Conservation (phyloP, 2,888 invertebrate genomes). For the Scaptomyza polygonia region DNA sequence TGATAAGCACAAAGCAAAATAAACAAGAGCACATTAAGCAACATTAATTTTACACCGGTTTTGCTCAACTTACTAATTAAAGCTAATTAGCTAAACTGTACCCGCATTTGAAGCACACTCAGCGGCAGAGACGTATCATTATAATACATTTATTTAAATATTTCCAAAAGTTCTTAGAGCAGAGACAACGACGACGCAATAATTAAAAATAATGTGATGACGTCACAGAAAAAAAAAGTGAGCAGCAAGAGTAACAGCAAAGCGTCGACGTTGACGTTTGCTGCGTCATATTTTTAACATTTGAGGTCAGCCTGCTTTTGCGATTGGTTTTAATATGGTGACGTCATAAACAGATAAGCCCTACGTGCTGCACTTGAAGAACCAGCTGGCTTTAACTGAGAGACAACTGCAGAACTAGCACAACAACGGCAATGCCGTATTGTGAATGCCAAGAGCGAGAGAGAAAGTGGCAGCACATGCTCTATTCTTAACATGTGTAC, state of each 20-base stretch:
- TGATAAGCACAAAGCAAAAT: constrained; percentile 51
- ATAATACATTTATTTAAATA: constrained; percentile 41
- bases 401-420: constrained; percentile 2
- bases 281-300: constrained; percentile 17
- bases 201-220: constrained; percentile 69
- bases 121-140: constrained; percentile 34
- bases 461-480: constrained; percentile 6
- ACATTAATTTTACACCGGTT: constrained; percentile 60
- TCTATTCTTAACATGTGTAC: constrained; percentile 9
- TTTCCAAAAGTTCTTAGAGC: constrained; percentile 14
- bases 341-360: constrained; percentile 66
- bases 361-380: constrained; percentile 37
- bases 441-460: constrained; percentile 35
- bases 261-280: constrained; percentile 5
- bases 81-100: constrained; percentile 61
- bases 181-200: constrained; percentile 40
- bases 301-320: constrained; percentile 37
- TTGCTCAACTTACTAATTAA: constrained; percentile 60
- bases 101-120: constrained; percentile 45
- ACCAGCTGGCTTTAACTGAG: constrained; percentile 43
- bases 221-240: constrained; percentile 44
- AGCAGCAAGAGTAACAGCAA: constrained; percentile 11
- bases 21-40: constrained; percentile 33
- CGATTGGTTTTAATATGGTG: constrained; percentile 32
- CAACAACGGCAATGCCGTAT: constrained; percentile 11